These are phyloP conservation scores for Macrobrachium nipponense DNA, from an alignment of 1,140 invertebrate species.

Conservation along the genomic window DNA sequence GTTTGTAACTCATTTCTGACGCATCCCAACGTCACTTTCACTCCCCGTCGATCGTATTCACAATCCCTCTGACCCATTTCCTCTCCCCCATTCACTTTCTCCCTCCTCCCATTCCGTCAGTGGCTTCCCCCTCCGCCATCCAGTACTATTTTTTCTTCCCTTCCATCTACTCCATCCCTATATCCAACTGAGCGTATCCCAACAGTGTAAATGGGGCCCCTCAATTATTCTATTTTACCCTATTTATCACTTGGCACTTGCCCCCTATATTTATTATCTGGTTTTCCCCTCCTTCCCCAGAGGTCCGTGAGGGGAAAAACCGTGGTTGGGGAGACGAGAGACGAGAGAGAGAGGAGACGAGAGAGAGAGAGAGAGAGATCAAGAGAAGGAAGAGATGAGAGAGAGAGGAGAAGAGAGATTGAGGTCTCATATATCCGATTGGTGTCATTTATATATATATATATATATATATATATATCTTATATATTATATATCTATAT, in stretches of 20 bases:
- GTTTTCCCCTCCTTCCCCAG: conserved; percentile 43
- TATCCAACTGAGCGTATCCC: conserved; percentile 14
- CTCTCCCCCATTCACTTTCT: neutral
- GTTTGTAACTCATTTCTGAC: no score
- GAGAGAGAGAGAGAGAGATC: no score
- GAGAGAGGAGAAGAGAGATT: no score
- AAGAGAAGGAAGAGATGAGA: no score
- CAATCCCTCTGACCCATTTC: neutral
- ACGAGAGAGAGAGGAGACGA: no score
- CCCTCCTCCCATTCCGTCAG: neutral
- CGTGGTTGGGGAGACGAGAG: neutral
- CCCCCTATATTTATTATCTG: conserved; percentile 52
- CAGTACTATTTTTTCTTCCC: neutral
- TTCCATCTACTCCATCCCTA: neutral
- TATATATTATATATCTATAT: no score
- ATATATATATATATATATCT: no score
- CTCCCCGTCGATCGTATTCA: neutral
- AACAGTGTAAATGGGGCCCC: conserved; percentile 29
- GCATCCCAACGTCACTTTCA: no score
- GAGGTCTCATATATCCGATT: no score
- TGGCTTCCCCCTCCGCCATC: neutral
- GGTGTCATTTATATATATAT: no score
- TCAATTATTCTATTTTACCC: conserved; percentile 53
- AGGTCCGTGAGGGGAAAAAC: conserved; percentile 30
- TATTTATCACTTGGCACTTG: conserved; percentile 56